Percentiles rank a stretch among this genome's conserved stretches.
These are phyloP conservation scores for Numida meleagris DNA, from an alignment of 2,113 vertebrate species.

Conservation along the genomic window DNA sequence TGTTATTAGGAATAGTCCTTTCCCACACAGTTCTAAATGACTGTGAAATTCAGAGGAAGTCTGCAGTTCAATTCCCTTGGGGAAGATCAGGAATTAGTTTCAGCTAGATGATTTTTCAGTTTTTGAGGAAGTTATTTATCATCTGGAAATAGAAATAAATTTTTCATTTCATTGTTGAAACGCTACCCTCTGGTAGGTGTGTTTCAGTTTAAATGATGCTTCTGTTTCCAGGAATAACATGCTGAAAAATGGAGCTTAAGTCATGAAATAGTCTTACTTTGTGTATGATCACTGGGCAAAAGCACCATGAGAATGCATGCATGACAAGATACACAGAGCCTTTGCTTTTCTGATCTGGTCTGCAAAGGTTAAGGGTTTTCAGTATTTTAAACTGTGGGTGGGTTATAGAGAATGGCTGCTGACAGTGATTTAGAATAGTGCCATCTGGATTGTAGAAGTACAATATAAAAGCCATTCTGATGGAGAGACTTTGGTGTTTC, in stretches of 20 bases:
- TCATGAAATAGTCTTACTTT: accelerated
- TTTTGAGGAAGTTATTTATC: not conserved
- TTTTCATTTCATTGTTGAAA: not conserved
- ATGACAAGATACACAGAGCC: not conserved
- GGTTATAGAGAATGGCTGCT: not conserved
- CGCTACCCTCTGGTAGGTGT: not conserved
- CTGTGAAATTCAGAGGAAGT: not conserved
- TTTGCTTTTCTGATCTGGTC: not conserved
- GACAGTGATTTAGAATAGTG: not conserved
- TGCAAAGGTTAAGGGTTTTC: not conserved
- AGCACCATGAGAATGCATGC: not conserved
- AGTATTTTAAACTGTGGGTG: not conserved
- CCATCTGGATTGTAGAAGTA: not conserved
- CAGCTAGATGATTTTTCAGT: not conserved
- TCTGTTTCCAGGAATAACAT: not conserved
- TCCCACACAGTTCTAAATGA: not conserved
- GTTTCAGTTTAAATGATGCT: not conserved
- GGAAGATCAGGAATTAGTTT: not conserved
- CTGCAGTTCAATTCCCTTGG: not conserved
- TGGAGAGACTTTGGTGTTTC: not conserved
- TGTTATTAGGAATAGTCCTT: not conserved
- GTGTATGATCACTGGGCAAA: not conserved
- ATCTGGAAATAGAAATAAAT: not conserved
- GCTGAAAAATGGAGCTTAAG: not conserved
- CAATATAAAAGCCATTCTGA: accelerated